Base-by-base conservation (phyloP, 2,113 vertebrate genomes). In the Ochotona princeps region DNA sequence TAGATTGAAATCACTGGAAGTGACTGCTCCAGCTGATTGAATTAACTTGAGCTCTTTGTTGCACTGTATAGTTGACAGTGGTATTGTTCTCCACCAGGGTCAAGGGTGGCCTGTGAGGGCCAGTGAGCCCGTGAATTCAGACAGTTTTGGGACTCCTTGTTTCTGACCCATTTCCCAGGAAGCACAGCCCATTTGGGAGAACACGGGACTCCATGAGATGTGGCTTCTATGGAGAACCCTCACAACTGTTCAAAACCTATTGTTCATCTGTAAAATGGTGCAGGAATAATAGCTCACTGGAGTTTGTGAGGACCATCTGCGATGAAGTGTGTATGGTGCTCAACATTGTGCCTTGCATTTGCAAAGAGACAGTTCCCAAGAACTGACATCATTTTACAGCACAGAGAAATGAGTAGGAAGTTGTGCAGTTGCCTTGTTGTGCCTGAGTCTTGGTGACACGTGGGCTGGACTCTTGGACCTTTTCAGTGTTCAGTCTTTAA, bases 1-100 rank as follows among this genome's bases (percentile, higher is more conserved):
- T 1, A 70, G 38, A 32, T 30, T 0, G 6, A 65, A 75, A 91
- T 60, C 74, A 23, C 54, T 89, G 66, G 49, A 93, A 89, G 21
- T 7, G 5, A 92, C n/a, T 94, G 32, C 38, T 92, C 44, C 11
- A 12, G 12, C 38, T 95, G 47, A 89, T 65, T 89, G 61, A 92
- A 81, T 94, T 96, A 81, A 72, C 57, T 47, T 5, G 47, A 26
- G 4, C 4, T 25, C 5, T 84, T 35, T 32, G 2, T 21, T 47
- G n/a, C 51, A 47, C n/a, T 78, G 38, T 44, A 38, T 30, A 17
- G 17, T 60, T 81, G 72, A 63, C 49, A 47, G 38, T 63, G 30
- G 21, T 5, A 23, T 17, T 83, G 54, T 47, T 35, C 51, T 49
- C 89, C 25, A 74, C 61, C 44, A 63, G 75, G 28, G 11, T 3